A percentile compares a stretch with the other conserved stretches of the same genome.
These are phyloP conservation scores for Empis livida DNA, from an alignment of 2,888 invertebrate species.

Conservation along the genomic window DNA sequence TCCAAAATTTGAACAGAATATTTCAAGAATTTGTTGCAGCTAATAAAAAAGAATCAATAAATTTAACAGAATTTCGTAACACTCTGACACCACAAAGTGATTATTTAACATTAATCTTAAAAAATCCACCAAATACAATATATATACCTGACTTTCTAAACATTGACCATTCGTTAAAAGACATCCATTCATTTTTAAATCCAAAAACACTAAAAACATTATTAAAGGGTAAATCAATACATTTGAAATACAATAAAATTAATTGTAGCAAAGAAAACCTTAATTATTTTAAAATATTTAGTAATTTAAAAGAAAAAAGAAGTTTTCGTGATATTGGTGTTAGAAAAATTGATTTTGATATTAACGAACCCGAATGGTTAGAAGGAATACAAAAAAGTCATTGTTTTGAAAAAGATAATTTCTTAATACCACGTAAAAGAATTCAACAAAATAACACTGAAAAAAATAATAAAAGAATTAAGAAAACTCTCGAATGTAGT, in stretches of 20 bases:
- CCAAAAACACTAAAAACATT: slow-evolving; percentile 15
- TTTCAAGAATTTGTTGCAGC: slow-evolving; percentile 20
- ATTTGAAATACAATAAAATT: slow-evolving; percentile 18
- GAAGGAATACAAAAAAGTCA: slow-evolving; percentile 11
- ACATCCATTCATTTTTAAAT: slow-evolving; percentile 21
- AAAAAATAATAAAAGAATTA: neutral
- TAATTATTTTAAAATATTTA: slow-evolving; percentile 19
- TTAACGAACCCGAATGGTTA: slow-evolving; percentile 21
- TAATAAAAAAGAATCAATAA: slow-evolving; percentile 7
- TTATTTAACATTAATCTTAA: slow-evolving; percentile 24
- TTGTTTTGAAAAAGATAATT: slow-evolving; percentile 10
- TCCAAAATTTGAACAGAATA: slow-evolving; percentile 19
- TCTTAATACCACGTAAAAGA: slow-evolving; percentile 10
- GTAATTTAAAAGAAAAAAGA: slow-evolving; percentile 5
- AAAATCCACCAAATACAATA: slow-evolving; percentile 6
- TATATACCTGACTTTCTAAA: slow-evolving; percentile 24
- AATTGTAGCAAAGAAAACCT: slow-evolving; percentile 14
- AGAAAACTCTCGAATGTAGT: neutral
- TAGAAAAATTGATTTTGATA: slow-evolving; percentile 18
- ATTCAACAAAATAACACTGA: neutral
- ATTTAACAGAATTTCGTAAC: slow-evolving; percentile 16
- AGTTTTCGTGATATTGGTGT: neutral
- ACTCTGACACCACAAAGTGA: slow-evolving; percentile 25
- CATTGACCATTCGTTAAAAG: slow-evolving; percentile 21
- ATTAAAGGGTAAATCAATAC: slow-evolving; percentile 13